Evolutionary conservation across 2,113 vertebrate species (phyloP).

Genomic region (Rhineura floridana): DNA sequence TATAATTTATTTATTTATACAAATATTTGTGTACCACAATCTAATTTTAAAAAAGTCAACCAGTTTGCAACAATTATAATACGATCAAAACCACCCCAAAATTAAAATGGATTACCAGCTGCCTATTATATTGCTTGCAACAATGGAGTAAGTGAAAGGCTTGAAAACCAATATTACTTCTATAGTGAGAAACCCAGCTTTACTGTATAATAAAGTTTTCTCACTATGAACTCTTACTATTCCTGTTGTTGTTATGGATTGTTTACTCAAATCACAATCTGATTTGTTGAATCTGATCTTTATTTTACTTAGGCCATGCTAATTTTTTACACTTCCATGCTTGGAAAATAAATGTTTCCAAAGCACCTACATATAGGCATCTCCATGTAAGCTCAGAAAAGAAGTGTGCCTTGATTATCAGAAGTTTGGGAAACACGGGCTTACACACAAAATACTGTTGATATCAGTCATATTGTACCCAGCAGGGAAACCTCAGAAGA

Average conservation of each 20-base stretch:
- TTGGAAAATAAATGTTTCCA: background rate
- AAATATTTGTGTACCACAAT: too few relatives aligned
- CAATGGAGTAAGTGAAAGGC: background rate
- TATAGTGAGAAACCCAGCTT: background rate
- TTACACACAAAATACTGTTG: background rate
- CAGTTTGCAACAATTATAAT: too few relatives aligned
- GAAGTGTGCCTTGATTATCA: background rate
- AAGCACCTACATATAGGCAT: background rate
- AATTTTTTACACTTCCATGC: background rate
- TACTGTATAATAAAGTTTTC: background rate
- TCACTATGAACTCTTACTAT: background rate
- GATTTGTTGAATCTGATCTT: background rate
- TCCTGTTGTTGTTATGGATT: background rate
- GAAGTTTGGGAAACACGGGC: background rate
- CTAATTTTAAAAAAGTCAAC: too few relatives aligned
- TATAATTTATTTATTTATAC: too few relatives aligned
- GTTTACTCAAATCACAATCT: constrained; percentile 25
- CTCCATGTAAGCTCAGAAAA: background rate
- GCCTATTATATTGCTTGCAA: background rate
- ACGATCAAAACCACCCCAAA: too few relatives aligned
- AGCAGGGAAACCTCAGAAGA: constrained; percentile 11
- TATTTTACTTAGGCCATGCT: background rate
- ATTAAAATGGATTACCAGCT: too few relatives aligned
- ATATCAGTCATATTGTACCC: constrained; percentile 15
- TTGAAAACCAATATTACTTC: background rate